phyloP scores from a whole-genome alignment of 1,140 invertebrate genomes.

The Mesaphorura yosii region DNA sequence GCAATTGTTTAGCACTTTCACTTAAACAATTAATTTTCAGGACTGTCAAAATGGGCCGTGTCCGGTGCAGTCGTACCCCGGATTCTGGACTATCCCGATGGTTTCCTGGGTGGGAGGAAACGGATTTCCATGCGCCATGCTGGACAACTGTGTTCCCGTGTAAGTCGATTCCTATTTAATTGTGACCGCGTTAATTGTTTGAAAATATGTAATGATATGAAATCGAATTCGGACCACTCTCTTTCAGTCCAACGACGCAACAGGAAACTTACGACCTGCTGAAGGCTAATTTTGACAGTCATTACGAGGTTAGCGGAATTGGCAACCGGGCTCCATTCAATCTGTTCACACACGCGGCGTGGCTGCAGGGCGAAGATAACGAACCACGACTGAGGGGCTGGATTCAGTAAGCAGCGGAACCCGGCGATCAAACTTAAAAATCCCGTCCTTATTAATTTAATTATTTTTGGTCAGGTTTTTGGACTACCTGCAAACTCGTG shows the following conservation, averaged over 20 bases:
- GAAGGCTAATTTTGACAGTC: constrained; percentile 41
- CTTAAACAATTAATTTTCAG: constrained; percentile 25
- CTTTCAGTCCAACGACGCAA: constrained; percentile 34
- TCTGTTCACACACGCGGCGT: constrained; percentile 47
- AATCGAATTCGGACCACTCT: too few species aligned
- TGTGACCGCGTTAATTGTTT: too few species aligned
- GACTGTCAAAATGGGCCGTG: constrained; percentile 40
- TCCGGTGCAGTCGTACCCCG: constrained; percentile 34
- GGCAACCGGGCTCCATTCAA: constrained; percentile 49
- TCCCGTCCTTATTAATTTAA: too few species aligned
- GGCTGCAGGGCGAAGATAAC: constrained; percentile 34
- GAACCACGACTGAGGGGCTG: not conserved
- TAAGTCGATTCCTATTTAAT: too few species aligned
- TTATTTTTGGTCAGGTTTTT: constrained; percentile 23
- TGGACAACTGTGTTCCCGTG: constrained; percentile 36
- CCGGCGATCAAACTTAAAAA: too few species aligned
- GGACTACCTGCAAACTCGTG: constrained; percentile 17
- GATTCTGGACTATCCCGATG: constrained; percentile 37
- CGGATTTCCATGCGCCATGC: constrained; percentile 37
- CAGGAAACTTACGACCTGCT: constrained; percentile 42
- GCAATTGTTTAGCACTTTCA: not conserved
- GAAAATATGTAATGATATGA: too few species aligned
- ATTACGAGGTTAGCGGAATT: too few species aligned
- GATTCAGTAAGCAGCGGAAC: too few species aligned
- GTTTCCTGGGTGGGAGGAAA: constrained; percentile 32